These are phyloP conservation scores for Ischnura elegans DNA, from an alignment of 2,888 invertebrate species.

Conservation along the genomic window DNA sequence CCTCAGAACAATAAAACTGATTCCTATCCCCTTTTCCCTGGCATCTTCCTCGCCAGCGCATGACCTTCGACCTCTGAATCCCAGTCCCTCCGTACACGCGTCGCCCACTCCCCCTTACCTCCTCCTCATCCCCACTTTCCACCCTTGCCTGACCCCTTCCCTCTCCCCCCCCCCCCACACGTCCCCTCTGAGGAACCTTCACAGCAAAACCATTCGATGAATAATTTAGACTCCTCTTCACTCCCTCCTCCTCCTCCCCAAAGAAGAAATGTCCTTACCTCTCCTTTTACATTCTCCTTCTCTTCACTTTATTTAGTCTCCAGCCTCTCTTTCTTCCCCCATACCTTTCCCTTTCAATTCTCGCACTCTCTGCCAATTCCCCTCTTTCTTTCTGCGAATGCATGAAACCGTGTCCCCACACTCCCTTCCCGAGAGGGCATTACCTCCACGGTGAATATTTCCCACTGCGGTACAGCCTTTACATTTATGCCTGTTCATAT, in stretches of 20 bases:
- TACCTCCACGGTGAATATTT: too few species aligned
- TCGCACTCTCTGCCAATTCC: neutral
- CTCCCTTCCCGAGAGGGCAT: too few species aligned
- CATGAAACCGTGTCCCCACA: neutral
- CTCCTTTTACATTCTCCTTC: neutral
- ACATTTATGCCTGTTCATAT: too few species aligned
- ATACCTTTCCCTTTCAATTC: neutral
- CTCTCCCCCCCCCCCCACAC: neutral
- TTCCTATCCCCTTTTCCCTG: neutral
- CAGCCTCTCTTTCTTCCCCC: neutral
- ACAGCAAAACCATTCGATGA: conserved; percentile 37
- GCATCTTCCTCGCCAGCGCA: neutral
- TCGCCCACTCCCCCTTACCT: too few species aligned
- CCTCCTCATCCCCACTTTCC: too few species aligned
- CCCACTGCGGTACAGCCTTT: too few species aligned
- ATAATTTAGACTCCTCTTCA: neutral
- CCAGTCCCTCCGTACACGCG: neutral
- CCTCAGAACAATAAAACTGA: too few species aligned
- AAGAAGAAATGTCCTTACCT: conserved; percentile 25
- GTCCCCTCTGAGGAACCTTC: neutral
- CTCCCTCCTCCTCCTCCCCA: neutral
- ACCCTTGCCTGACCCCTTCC: neutral
- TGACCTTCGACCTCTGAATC: neutral
- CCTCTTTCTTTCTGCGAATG: neutral
- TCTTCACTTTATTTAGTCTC: neutral